Base-by-base conservation (phyloP, 2,797 vertebrate species). In the Anguilla megastoma region DNA sequence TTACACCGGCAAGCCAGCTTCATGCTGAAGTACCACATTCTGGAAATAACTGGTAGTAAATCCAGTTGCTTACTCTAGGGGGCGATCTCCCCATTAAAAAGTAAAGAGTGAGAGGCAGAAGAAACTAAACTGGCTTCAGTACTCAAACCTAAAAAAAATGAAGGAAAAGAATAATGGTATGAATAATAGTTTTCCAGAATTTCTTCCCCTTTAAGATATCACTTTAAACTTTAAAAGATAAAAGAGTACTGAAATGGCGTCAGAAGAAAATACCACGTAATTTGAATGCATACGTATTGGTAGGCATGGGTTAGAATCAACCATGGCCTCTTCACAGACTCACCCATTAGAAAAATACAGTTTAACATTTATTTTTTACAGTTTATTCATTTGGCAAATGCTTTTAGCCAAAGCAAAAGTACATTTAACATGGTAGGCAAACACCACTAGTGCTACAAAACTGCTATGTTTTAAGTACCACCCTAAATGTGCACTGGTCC, bases 1-100 rank as follows among this genome's bases (percentile, higher is more conserved):
- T 56, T 56, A 18, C 14, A 14, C 14, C 54, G 2, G 54, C 54
- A 56, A 56, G 54, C 63, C 27, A 6, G 21, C 60, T 24, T n/a
- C 60, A 9, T 66, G 21, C 60, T 66, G 60, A 66, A 24, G 21
- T 66, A n/a, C 60, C 24, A 66, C 60, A 16, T 3, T 66, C 24
- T 66, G 21, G 6, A 66, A 5, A 90, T 90, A 91, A 91, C 69
- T 89, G 83, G 84, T 71, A 10, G 69, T 30, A 71, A 71, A 27
- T 12, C 69, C 27, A 27, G 27, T 71, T 71, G n/a, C 10, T 71
- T 71, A 71, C 69, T 71, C n/a, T 71, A 71, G 69, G 69, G 27
- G 69, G 69, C 7, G 9, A 71, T 71, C 9, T 71, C 27, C 2
- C 69, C 10, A 66, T 71, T 71, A 71, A 30, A 30, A 33, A 71